Percentiles rank a stretch among this genome's conserved stretches.
phyloP scores from a whole-genome alignment of 2,888 invertebrate species.

The Caenorhabditis macrosperma region DNA sequence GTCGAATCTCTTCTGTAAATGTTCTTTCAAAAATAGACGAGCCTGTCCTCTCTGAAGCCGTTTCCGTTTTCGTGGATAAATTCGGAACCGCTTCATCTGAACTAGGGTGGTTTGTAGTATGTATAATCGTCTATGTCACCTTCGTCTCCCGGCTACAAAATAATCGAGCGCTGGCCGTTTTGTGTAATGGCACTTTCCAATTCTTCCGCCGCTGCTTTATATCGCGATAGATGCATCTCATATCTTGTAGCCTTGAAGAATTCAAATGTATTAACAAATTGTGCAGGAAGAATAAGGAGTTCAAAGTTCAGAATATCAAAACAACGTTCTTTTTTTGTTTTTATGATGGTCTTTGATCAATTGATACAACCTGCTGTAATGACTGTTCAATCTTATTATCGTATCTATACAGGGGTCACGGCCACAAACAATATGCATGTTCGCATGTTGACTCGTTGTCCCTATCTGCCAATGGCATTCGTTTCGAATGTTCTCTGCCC shows the following conservation, averaged over 20 bases:
- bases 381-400: not conserved
- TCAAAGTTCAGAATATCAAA: not conserved
- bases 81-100: too few relatives aligned
- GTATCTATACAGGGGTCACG: not conserved
- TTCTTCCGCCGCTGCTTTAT: not conserved
- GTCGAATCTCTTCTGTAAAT: too few relatives aligned
- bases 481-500: not conserved
- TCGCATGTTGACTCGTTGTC: not conserved
- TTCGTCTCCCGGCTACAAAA: not conserved
- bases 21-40: too few relatives aligned
- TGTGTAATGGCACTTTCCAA: not conserved
- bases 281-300: not conserved
- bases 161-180: not conserved
- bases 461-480: not conserved
- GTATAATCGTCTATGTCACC: too few relatives aligned
- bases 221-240: slow-evolving; percentile 7
- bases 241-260: too few relatives aligned
- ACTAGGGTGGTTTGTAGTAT: too few relatives aligned
- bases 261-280: not conserved
- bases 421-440: not conserved
- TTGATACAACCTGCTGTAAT: not conserved
- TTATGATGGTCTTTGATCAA: not conserved
- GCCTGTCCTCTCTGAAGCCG: too few relatives aligned
- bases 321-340: not conserved
- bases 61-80: too few relatives aligned